Base-by-base conservation (phyloP, 2,797 vertebrate species). In the Heteromormyrus szaboi region DNA sequence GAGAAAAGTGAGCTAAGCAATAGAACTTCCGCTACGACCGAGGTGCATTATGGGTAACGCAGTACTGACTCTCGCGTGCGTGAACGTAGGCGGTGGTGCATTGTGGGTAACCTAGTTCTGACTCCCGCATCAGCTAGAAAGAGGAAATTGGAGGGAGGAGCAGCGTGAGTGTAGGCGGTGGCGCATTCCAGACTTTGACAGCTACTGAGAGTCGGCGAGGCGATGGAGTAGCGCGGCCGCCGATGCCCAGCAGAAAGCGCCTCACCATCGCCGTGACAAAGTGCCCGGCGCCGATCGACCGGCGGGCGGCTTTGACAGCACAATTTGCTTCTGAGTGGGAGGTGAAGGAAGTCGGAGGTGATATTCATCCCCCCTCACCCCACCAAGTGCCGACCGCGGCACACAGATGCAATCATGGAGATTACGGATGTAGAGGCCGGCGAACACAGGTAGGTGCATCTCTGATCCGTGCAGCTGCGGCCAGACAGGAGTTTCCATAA, bases 361-460 rank as follows among this genome's bases (percentile, higher is more conserved):
- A 11, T 44, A 81, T 48, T 46, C 41, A 7, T 41, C 37, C 29
- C n/a, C 76, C 33, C 33, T 0, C 54, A 59, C 54, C n/a, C 19
- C 72, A 41, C 46, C 33, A n/a, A 50, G 83, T 53, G 7, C 29
- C 22, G 48, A 53, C 33, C 5, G 84, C 33, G 50, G 48, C n/a
- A 51, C 22, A 54, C 22, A 12, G 84, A 62, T 87, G 29, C 37
- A 91, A 93, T 22, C 89, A 95, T 95, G 95, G 95, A 96, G 91
- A 90, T 91, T 2, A 87, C 89, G 29, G 95, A 95, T 88, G 92
- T 86, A 90, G 94, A 95, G 84, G 93, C 91, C 56, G 94, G 94
- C 88, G 95, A 95, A 86, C 94, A 91, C 91, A 94, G 94, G 95
- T 95, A 88, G 92, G 68, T 54, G 22, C 51, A 5, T 14, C 51